These are phyloP conservation scores for Hemiscyllium ocellatum DNA, from an alignment of 2,113 vertebrate genomes.

Conservation along the genomic window DNA sequence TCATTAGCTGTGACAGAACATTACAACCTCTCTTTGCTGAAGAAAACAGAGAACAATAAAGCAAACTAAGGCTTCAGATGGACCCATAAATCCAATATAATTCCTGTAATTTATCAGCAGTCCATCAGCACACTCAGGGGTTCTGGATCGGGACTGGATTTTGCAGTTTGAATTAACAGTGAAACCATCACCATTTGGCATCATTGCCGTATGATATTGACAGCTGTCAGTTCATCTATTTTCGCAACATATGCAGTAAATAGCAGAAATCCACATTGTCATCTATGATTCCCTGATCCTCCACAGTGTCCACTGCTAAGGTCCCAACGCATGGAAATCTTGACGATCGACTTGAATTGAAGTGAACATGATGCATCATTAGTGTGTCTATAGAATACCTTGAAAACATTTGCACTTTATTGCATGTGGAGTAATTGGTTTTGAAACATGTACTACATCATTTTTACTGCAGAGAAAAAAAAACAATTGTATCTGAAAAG, in stretches of 20 bases:
- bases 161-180: neutral
- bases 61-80: neutral
- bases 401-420: too few species aligned
- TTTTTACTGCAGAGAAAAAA: too few species aligned
- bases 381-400: too few species aligned
- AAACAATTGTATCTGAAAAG: too few species aligned
- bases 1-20: neutral
- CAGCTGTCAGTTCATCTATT: neutral
- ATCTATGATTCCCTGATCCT: too few species aligned
- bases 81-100: neutral
- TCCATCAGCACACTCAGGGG: neutral
- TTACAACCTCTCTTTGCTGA: neutral
- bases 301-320: too few species aligned
- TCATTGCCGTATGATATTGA: neutral
- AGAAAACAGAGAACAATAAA: neutral
- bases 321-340: too few species aligned
- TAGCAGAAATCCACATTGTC: too few species aligned
- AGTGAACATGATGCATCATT: too few species aligned
- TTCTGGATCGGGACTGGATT: neutral
- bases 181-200: neutral
- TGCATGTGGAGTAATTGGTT: too few species aligned
- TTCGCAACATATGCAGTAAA: neutral
- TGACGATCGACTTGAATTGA: too few species aligned
- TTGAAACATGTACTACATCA: too few species aligned
- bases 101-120: neutral